Evolutionary conservation across 2,113 vertebrate species (phyloP), one percentile per base, ranked within the genome.

Genomic region (Rynchops niger): DNA sequence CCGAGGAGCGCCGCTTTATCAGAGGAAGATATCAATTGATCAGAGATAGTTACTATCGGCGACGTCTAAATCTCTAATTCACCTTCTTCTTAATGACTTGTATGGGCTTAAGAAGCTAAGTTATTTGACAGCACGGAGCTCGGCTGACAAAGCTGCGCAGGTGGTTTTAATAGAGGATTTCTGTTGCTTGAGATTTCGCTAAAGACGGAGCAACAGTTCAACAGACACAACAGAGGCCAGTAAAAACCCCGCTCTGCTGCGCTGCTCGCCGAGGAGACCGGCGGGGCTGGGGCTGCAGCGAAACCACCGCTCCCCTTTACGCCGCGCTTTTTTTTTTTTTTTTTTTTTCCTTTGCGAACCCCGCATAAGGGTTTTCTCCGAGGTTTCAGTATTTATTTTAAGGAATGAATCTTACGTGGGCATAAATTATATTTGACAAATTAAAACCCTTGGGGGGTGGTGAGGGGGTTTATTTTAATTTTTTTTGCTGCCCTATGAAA

Each of bases 11-110:
- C 94, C 27, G 30, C 95, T 96, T 97, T 97, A 96, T 98, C 98
- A 92, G 98, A 98, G 98, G 98, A 98, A 98, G 98, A 98, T 98
- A 98, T 98, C 98, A 98, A 98, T 98, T 98, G 98, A 98, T 98
- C 97, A 98, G 95, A 97, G 98, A 98, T 98, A 97, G 96, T 98
- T 97, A 97, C 97, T 97, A 98, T 97, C 97, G 92, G 96, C 98
- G 95, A 93, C 3, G 97, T 98, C 97, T 97, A 96, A 98, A 97
- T 97, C 98, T 97, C 97, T 97, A 97, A 97, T 97, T 97, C 98
- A 96, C 97, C 98, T 97, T 97, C 95, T 97, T 96, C 97, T 97
- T 98, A 98, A 98, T 98, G 98, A 98, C 98, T 98, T 98, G 98
- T 98, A 98, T 98, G 98, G 98, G 98, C 98, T 98, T 98, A 98